Base-by-base conservation (phyloP, 2,113 vertebrate genomes). In the Serinus canaria region DNA sequence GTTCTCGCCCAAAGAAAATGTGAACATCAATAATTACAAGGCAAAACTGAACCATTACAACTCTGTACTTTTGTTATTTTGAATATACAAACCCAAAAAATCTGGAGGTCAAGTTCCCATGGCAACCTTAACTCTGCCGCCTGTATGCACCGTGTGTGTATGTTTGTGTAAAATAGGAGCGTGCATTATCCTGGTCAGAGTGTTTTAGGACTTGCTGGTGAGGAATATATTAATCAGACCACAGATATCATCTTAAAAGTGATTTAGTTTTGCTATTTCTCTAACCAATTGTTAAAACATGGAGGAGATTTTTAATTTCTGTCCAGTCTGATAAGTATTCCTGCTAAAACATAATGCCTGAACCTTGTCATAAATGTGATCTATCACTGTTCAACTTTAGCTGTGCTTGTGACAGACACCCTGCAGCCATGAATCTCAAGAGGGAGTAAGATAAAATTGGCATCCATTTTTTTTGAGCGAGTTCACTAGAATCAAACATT, bases 21-120 rank as follows among this genome's bases (percentile, higher is more conserved):
- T 55, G 46, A 94, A 55, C 24, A 31, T 35, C 62, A 79, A 93
- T 94, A 96, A 92, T 91, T 94, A 67, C 15, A 78, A 74, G 31
- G 31, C 58, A 75, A 83, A 95, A 44, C 4, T 37, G 82, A 94
- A 83, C 83, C 43, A 78, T 60, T 92, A 25, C 63, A 79, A 60
- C 33, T 24, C 56, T 69, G 15, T 28, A 20, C 7, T 80, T 73
- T 37, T 77, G 16, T 81, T 89, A 64, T 81, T 95, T 89, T 86
- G 90, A 68, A 94, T 87, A 58, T n/a, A 87, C 15, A 62, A 91
- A 81, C 15, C 33, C 6, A 47, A 90, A 95, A 96, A 87, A 35
- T 80, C 70, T 93, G 67, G 39, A 86, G 18, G 52, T 82, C 70
- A 86, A 24, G 62, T 90, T 96, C 58, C 89, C 72, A 83, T 94